Evolutionary conservation across 2,888 invertebrate species (phyloP).

Genomic region (Drosophila peninsularis): DNA sequence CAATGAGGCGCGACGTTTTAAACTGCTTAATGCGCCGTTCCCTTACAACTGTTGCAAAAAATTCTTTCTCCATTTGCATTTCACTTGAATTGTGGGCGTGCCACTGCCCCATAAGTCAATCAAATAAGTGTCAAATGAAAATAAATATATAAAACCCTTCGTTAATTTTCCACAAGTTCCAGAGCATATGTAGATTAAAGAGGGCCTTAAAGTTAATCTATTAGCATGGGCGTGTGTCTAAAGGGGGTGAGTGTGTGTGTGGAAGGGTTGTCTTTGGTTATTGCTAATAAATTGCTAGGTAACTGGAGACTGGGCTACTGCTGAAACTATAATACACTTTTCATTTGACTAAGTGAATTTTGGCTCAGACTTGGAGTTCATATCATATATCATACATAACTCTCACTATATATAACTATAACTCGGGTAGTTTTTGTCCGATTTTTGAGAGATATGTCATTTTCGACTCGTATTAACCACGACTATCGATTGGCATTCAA

Average conservation of each 20-base stretch:
- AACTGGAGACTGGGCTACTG: constrained; percentile 18
- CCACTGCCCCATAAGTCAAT: constrained; percentile 52
- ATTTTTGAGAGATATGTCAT: too few species aligned
- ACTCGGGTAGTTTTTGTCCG: too few species aligned
- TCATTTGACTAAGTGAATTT: constrained; percentile 2
- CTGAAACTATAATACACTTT: constrained; percentile 24
- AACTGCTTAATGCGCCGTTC: constrained; percentile 32
- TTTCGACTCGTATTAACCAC: too few species aligned
- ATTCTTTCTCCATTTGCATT: constrained; percentile 37
- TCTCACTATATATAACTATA: not conserved
- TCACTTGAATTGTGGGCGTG: constrained; percentile 43
- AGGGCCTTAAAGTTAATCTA: constrained; percentile 34
- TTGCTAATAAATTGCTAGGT: constrained; percentile 44
- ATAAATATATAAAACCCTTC: constrained; percentile 46
- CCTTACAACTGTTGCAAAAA: constrained; percentile 52
- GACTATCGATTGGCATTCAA: too few species aligned
- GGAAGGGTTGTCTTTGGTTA: constrained; percentile 26
- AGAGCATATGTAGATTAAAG: constrained; percentile 40
- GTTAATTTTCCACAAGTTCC: constrained; percentile 24
- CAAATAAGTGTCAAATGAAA: constrained; percentile 51
- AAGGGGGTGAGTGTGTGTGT: constrained; percentile 14
- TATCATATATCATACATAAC: not conserved
- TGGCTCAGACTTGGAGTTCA: not conserved
- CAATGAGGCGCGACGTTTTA: constrained; percentile 74
- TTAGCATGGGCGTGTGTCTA: constrained; percentile 13